phyloP scores from a whole-genome alignment of 2,888 invertebrate species.

The Drosophila crucigera region DNA sequence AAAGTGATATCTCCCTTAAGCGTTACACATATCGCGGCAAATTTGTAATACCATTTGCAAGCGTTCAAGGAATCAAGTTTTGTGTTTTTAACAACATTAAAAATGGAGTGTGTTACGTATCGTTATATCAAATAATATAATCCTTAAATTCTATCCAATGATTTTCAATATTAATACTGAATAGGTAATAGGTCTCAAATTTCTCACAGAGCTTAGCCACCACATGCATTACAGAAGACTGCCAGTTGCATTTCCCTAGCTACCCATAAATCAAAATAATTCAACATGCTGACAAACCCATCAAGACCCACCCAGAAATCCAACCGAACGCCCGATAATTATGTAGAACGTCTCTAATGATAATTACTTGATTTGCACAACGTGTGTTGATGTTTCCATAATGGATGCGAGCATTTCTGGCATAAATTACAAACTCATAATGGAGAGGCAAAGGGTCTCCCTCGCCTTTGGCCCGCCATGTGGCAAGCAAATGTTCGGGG shows the following conservation, averaged over 20 bases:
- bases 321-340: slow-evolving; percentile 65
- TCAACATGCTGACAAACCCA: slow-evolving; percentile 46
- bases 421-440: slow-evolving; percentile 73
- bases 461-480: slow-evolving; percentile 49
- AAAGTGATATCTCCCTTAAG: neutral
- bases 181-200: slow-evolving; percentile 26
- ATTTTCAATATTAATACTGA: neutral
- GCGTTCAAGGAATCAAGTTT: neutral
- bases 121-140: neutral
- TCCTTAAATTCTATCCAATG: neutral
- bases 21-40: neutral
- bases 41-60: neutral
- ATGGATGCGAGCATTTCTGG: slow-evolving; percentile 54
- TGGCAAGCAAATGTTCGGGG: slow-evolving; percentile 55
- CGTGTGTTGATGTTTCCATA: slow-evolving; percentile 77
- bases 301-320: slow-evolving; percentile 41
- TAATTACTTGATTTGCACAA: slow-evolving; percentile 81
- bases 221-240: slow-evolving; percentile 17
- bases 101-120: slow-evolving; percentile 2
- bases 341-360: slow-evolving; percentile 66
- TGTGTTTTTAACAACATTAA: neutral
- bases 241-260: slow-evolving; percentile 31
- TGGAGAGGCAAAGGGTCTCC: slow-evolving; percentile 33
- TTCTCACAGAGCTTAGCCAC: slow-evolving; percentile 47
- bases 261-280: slow-evolving; percentile 55